phyloP scores from a whole-genome alignment of 2,888 invertebrate species.

The Corbicula japonica region DNA sequence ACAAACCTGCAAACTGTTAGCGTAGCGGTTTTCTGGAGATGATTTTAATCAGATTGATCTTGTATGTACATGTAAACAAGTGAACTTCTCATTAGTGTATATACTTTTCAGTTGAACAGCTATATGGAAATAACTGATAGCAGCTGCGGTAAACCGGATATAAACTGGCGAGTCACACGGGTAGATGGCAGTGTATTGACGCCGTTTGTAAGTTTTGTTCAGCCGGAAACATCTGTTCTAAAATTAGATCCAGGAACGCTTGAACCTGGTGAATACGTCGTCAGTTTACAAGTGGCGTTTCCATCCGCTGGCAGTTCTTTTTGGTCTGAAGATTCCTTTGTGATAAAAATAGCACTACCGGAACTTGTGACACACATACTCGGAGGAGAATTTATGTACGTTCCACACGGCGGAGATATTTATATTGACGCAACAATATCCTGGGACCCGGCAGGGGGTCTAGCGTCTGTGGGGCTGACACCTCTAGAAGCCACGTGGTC shows the following conservation, averaged over 20 bases:
- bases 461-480: neutral
- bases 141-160: neutral
- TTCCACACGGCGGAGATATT: conserved; percentile 16
- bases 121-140: conserved; percentile 20
- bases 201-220: conserved; percentile 6
- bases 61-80: too few species aligned
- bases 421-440: conserved; percentile 27
- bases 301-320: neutral
- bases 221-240: conserved; percentile 29
- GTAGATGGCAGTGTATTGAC: neutral
- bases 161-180: conserved; percentile 22
- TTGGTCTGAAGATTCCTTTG: conserved; percentile 30
- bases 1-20: too few species aligned
- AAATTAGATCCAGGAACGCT: conserved; percentile 5
- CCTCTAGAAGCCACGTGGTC: conserved; percentile 37
- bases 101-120: conserved; percentile 46
- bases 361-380: conserved; percentile 36
- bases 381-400: conserved; percentile 20
- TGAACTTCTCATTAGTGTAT: too few species aligned
- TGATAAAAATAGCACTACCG: conserved; percentile 27
- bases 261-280: conserved; percentile 30
- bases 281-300: conserved; percentile 26
- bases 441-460: conserved; percentile 21
- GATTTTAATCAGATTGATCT: too few species aligned
- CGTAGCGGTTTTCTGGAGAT: too few species aligned